phyloP scores from a whole-genome alignment of 2,113 vertebrate species.

The Halichoerus grypus region DNA sequence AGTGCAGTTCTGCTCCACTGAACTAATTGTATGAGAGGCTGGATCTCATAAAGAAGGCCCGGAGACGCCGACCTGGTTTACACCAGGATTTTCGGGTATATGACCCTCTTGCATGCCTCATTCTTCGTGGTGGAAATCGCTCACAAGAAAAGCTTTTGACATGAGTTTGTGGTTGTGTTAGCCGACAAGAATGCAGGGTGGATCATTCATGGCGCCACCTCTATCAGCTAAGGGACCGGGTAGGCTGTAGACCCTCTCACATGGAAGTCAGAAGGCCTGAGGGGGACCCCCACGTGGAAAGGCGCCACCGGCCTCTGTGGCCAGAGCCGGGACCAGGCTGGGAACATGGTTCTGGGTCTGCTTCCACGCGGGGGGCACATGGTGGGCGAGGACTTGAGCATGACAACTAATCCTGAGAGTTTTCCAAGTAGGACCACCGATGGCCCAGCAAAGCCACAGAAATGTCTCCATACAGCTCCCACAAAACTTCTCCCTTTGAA shows the following conservation, averaged over 20 bases:
- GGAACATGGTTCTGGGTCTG: background rate
- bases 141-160: rapidly evolving
- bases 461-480: no score
- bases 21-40: background rate
- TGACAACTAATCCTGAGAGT: background rate
- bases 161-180: background rate
- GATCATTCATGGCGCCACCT: no score
- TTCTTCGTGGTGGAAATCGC: background rate
- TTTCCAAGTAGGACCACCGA: background rate
- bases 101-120: rapidly evolving
- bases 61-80: rapidly evolving
- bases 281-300: background rate
- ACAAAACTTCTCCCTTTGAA: background rate
- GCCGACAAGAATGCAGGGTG: rapidly evolving
- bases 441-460: background rate
- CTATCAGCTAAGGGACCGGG: rapidly evolving
- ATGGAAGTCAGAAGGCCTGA: background rate
- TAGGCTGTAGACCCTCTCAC: no score
- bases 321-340: background rate
- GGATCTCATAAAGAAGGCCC: no score
- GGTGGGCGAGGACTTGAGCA: background rate
- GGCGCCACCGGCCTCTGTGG: background rate
- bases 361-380: rapidly evolving
- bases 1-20: background rate
- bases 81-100: background rate